These are phyloP conservation scores for Coecobrya sp. DNA, from an alignment of 2,888 invertebrate genomes.

Conservation along the genomic window DNA sequence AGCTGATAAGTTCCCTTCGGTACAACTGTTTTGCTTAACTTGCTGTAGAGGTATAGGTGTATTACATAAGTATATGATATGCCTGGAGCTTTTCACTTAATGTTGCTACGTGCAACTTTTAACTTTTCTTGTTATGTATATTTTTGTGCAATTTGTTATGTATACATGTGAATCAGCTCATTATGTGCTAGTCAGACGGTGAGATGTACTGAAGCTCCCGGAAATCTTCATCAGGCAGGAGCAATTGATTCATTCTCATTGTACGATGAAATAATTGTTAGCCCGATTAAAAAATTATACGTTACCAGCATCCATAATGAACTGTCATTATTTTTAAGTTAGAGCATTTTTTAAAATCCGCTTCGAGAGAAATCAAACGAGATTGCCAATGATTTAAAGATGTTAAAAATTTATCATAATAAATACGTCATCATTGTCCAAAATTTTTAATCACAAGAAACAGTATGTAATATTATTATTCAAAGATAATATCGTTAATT, in stretches of 20 bases:
- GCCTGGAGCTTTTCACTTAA: conserved; percentile 46
- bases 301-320: conserved; percentile 77
- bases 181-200: conserved; percentile 79
- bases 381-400: conserved; percentile 44
- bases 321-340: conserved; percentile 60
- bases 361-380: conserved; percentile 33
- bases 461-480: not conserved
- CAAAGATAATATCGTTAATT: conserved; percentile 4
- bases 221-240: not conserved
- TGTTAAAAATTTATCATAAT: not conserved
- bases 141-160: conserved; percentile 61
- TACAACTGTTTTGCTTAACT: conserved; percentile 12
- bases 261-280: conserved; percentile 18
- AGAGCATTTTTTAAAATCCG: conserved; percentile 4
- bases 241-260: not conserved
- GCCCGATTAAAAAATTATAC: not conserved
- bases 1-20: not conserved
- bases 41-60: conserved; percentile 9
- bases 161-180: conserved; percentile 70
- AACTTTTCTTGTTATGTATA: conserved; percentile 43
- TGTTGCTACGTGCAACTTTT: conserved; percentile 15
- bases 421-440: conserved; percentile 24
- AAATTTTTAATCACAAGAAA: conserved; percentile 36
- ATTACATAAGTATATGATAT: not conserved
- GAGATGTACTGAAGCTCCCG: conserved; percentile 62